Evolutionary conservation across 1,140 invertebrate species (phyloP).

Genomic region (Drosophila nasuta): DNA sequence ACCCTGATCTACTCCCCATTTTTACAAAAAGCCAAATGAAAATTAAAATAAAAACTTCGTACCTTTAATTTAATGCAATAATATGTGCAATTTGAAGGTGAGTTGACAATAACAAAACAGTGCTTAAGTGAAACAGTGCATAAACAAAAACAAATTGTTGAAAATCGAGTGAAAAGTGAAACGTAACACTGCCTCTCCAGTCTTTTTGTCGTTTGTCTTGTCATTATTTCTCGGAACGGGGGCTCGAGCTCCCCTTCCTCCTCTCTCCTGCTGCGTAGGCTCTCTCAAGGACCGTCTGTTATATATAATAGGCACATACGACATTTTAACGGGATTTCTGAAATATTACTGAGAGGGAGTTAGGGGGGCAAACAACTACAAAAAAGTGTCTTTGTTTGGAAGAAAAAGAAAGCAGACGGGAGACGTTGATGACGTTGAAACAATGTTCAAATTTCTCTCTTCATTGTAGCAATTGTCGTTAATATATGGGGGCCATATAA

Average conservation of each 20-base stretch:
- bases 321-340: slow-evolving; percentile 21
- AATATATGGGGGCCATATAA: slow-evolving; percentile 27
- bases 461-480: slow-evolving; percentile 22
- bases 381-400: slow-evolving; percentile 63
- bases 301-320: slow-evolving; percentile 14
- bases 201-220: slow-evolving; percentile 36
- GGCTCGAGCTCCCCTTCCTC: slow-evolving; percentile 26
- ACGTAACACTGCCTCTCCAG: slow-evolving; percentile 62
- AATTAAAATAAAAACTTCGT: slow-evolving; percentile 75
- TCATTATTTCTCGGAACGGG: slow-evolving; percentile 31
- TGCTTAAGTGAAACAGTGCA: background rate
- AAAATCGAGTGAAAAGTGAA: slow-evolving; percentile 69
- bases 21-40: slow-evolving; percentile 72
- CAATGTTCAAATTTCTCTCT: slow-evolving; percentile 60
- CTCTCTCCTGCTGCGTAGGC: slow-evolving; percentile 31
- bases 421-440: slow-evolving; percentile 73
- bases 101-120: slow-evolving; percentile 26
- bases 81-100: slow-evolving; percentile 83
- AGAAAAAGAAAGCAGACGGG: slow-evolving; percentile 70
- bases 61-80: slow-evolving; percentile 77
- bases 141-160: background rate
- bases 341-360: slow-evolving; percentile 16
- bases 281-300: slow-evolving; percentile 46
- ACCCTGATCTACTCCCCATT: slow-evolving; percentile 57
- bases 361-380: background rate